Base-by-base conservation (phyloP, 2,888 invertebrate genomes). In the Phoenoteleia sp. region DNA sequence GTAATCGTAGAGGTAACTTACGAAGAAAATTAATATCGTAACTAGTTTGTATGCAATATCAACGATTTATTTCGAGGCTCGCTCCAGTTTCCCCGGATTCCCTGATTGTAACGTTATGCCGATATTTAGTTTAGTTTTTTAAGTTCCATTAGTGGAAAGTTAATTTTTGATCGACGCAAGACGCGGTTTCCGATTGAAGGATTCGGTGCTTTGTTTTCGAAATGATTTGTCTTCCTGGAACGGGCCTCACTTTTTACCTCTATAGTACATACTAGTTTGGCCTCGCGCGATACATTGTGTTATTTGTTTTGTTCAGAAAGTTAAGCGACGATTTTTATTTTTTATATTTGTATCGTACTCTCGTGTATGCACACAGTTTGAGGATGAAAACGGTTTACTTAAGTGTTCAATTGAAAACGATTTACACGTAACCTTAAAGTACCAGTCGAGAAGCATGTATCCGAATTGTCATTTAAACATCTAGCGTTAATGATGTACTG, bases 41-140 rank as follows among this genome's bases (percentile, higher is more conserved):
- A 71, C 58, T 66, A 77, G 72, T 64, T 66, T 29, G 82, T 82
- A 82, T 64, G 81, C 69, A 72, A 82, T 82, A 69, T 69, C 58
- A 66, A 56, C 39, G 45, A 29, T 56, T 39, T 33, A 19, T 15
- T 71, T 19, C 1, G 67, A 76, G 58, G 25, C 33, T 67, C 45
- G 74, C 5, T 80, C 72, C 58, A 25, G 56, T 56, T 54, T 23
- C 1, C 36, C 23, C 29, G 15, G 15, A 7, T 72, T 45, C 33
- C 23, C 23, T 17, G n/a, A n/a, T 19, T 60, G 23, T 9, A 25
- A 11, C n/a, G 39, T 13, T n/a, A n/a, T 5, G 39, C 13, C 2
- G 2, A n/a, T 39, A 3, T n/a, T 13, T 39, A n/a, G 7, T 33
- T 33, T 33, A 17, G 33, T 15, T 2, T 1, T 60, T 39, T 39